Evolutionary conservation across 2,113 vertebrate species (phyloP), one percentile per base, ranked within the genome.

Genomic region (Nibea coibor): DNA sequence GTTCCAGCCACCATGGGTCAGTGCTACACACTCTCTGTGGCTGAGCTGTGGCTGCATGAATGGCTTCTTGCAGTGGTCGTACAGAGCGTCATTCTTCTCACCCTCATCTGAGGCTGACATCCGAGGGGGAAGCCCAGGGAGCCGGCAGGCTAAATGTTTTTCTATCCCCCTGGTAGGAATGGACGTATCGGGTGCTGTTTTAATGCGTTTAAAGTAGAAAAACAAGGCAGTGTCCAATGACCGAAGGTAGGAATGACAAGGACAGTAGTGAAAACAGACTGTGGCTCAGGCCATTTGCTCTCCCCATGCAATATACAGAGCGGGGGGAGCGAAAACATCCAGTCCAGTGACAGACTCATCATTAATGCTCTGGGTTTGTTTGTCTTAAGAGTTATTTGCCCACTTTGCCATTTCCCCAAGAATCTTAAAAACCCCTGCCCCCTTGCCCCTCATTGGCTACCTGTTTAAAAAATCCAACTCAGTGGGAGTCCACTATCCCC

Each of bases 41-140:
- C 85, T 51, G 56, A 71, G 83, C 85, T 85, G 66, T 68, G 73
- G 75, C 67, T 70, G 76, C 62, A 94, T 95, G 94, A 95, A 95
- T 93, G 90, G 90, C 83, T 84, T 91, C 92, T 93, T 95, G 94
- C 92, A 95, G 89, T 47, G 80, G 89, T 61, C 54, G 47, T 90
- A 96, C 95, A 95, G 95, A 95, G 94, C 92, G 56, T 93, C 92
- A 94, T 94, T 95, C 89, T 95, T 95, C 93, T 93, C 79, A 63
- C 72, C 84, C 80, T 92, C 88, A 90, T 93, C 91, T 87, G 82
- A 92, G 90, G 87, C 88, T 92, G 91, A 94, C 92, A 92, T 93
- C 87, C 86, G 78, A 92, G 75, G 90, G 93, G 91, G 88, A 93
- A 93, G 89, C 92, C 93, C 92, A 81, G 89, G 80, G 90, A 94